Evolutionary conservation across 2,113 vertebrate species (phyloP), one percentile per base, ranked within the genome.

Genomic region (Meriones unguiculatus): DNA sequence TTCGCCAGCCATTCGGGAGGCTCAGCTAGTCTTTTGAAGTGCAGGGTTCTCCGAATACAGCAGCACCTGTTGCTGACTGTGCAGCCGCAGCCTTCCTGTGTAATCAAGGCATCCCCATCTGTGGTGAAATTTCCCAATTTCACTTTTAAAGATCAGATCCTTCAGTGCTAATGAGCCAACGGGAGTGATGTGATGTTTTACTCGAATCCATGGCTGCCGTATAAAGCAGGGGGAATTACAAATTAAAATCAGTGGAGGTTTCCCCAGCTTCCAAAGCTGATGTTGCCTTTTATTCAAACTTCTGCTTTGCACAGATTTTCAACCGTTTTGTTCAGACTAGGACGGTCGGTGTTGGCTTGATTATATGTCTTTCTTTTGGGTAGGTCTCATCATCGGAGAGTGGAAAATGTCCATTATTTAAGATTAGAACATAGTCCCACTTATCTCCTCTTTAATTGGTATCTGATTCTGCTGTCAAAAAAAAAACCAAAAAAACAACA

Each of bases 31-130:
- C 95, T 95, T 78, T 65, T 69, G 94, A 96, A 94, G 81, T 87
- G 15, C 73, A 10, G 91, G 93, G 52, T 54, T 75, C 73, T 8
- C 38, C 78, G 70, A 76, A 94, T 54, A 28, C 92, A 35, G 25
- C 54, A 72, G 89, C 97, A 97, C 97, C 97, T 97, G 97, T 97
- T 98, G 97, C 96, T 97, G 97, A 98, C 97, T 93, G 80, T 84
- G 97, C 97, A 97, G 87, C 70, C 92, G 38, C 95, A 95, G 93
- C 91, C 77, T 86, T 90, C 30, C 93, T 35, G 67, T 87, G 97
- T 91, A 97, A 97, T 98, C 97, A 97, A 96, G 95, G 91, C 97
- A 76, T 78, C 77, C 96, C 97, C 97, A 96, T 98, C 97, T 98
- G 97, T 57, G 86, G 90, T 6, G 91, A 97, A 96, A 97, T 96